Base-by-base conservation (phyloP, 2,113 vertebrate species). In the Ceuthmochares aereus region DNA sequence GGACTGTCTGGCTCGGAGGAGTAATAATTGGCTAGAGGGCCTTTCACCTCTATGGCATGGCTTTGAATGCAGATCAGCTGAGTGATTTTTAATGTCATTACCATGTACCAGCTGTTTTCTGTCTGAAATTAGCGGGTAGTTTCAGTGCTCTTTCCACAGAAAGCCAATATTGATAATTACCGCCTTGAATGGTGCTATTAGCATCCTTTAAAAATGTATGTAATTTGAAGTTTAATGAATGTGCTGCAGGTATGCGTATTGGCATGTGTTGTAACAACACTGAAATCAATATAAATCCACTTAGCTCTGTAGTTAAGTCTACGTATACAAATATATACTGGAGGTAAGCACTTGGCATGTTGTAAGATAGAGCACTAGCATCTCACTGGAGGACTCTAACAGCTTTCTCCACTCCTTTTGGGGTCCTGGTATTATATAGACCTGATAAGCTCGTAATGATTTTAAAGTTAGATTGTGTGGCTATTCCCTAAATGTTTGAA, bases 61-160 rank as follows among this genome's bases (percentile, higher is more conserved):
- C 67, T 91, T 63, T 89, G 95, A 96, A 96, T 96, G 82, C 66
- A 87, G 96, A 97, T 96, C 95, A 96, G 91, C 84, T 84, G 32
- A 69, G 93, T 93, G 92, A 77, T 85, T 96, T 96, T 69, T 95
- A 93, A 85, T 95, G 93, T 77, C 69, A 85, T 95, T 94, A 51
- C 52, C 78, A 43, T 79, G 73, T 96, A 92, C 79, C 94, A 95
- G 91, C 92, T 96, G 93, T 69, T 90, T 94, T 89, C 85, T 0
- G 1, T 89, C n/a, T 84, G 90, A 94, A 96, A 96, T 92, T 74
- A 92, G 80, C 63, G 89, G 89, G 75, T 77, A 43, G 45, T 56
- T 91, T 36, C 43, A 90, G 62, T 67, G 87, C 45, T 88, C 56
- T 89, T 96, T 47, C 68, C 90, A 64, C 58, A 95, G 84, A 79